Conservation (phyloP, 2,113 vertebrate genomes). For the Heterotis niloticus region DNA sequence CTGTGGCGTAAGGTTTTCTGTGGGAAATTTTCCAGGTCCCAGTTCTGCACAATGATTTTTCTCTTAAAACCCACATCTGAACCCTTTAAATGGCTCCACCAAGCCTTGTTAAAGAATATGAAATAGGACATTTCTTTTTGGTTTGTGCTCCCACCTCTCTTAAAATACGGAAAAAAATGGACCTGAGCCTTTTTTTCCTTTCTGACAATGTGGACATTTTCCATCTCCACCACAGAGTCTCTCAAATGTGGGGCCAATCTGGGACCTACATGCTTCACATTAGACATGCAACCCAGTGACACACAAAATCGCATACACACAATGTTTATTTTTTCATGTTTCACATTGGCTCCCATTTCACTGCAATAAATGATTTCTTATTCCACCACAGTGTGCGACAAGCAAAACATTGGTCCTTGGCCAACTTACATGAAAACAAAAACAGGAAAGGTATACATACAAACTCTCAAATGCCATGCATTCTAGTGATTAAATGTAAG, state of each 20-base stretch:
- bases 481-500: no score
- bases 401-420: no score
- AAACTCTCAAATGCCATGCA: no score
- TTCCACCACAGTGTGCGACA: no score
- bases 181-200: slow-evolving; percentile 65
- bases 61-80: slow-evolving; percentile 65
- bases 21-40: slow-evolving; percentile 53
- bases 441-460: no score
- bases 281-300: background rate
- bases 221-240: background rate
- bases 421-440: no score
- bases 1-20: background rate
- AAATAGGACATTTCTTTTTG: slow-evolving; percentile 46
- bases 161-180: slow-evolving; percentile 64
- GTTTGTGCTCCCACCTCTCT: slow-evolving; percentile 28
- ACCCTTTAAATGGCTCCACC: slow-evolving; percentile 45
- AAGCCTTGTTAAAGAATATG: slow-evolving; percentile 46
- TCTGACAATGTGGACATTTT: slow-evolving; percentile 40
- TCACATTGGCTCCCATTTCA: background rate
- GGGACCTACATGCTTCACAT: slow-evolving; percentile 25
- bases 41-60: slow-evolving; percentile 63
- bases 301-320: background rate
- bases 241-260: slow-evolving; percentile 51
- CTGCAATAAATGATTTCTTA: no score
- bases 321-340: background rate